Percentiles rank a stretch among this genome's conserved stretches.
Evolutionary conservation across 1,140 invertebrate species (phyloP).

Genomic region (Drosophila kohkoa): DNA sequence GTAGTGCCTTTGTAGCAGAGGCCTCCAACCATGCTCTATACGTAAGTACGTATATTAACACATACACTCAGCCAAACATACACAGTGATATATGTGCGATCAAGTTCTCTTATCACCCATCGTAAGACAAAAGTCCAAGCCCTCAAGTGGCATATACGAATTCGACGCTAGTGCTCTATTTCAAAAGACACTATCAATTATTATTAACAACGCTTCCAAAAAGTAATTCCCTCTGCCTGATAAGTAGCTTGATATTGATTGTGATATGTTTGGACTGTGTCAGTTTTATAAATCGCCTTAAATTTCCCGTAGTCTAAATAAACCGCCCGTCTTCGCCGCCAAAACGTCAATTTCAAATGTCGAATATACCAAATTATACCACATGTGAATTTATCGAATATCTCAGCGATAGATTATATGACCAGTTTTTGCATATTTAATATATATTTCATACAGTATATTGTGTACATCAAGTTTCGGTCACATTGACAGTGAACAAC

Average conservation of each 20-base stretch:
- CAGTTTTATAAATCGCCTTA: constrained; percentile 63
- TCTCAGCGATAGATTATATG: neutral
- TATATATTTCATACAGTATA: neutral
- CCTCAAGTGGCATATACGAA: constrained; percentile 37
- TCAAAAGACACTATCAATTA: constrained; percentile 68
- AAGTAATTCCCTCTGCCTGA: constrained; percentile 64
- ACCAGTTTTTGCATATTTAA: neutral
- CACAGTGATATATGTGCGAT: constrained; percentile 60
- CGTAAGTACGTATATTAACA: constrained; percentile 10
- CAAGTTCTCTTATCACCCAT: constrained; percentile 72
- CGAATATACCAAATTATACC: neutral
- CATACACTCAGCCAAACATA: constrained; percentile 17
- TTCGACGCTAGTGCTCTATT: constrained; percentile 25
- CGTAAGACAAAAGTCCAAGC: constrained; percentile 72
- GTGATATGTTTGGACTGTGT: constrained; percentile 60
- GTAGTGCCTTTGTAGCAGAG: constrained; percentile 19
- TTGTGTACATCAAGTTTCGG: neutral
- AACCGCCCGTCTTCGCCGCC: constrained; percentile 47
- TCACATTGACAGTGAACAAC: neutral
- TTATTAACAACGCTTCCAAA: constrained; percentile 75
- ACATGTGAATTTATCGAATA: no score
- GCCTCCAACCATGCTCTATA: constrained; percentile 48
- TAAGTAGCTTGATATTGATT: constrained; percentile 69
- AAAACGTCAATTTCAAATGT: constrained; percentile 31
- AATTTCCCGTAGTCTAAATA: constrained; percentile 18